Evolutionary conservation across 2,888 invertebrate species (phyloP).

Genomic region (Meteorus cinctellus): DNA sequence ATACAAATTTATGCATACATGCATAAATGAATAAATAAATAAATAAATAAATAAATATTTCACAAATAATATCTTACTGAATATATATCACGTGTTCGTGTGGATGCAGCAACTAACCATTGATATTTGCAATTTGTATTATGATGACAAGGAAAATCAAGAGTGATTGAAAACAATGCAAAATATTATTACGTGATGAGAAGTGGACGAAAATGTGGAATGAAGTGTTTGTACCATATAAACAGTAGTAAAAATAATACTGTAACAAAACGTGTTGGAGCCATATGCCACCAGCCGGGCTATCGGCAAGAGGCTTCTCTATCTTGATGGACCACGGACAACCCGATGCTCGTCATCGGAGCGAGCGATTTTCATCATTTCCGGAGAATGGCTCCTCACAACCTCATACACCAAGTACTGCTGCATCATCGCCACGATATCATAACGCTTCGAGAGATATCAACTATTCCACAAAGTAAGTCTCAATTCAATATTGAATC

Average conservation of each 20-base stretch:
- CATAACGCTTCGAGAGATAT: conserved; percentile 63
- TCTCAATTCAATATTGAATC: neutral
- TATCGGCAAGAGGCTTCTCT: conserved; percentile 72
- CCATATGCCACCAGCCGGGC: conserved; percentile 73
- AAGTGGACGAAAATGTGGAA: neutral
- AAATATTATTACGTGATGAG: conserved; percentile 17
- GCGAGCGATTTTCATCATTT: conserved; percentile 70
- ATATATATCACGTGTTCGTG: neutral
- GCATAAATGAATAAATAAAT: conserved; percentile 16
- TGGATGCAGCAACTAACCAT: conserved; percentile 3
- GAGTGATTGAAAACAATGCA: neutral
- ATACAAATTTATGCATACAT: conserved; percentile 13
- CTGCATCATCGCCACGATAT: conserved; percentile 68
- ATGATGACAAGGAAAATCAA: neutral
- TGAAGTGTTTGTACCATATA: neutral
- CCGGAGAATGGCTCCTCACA: conserved; percentile 71
- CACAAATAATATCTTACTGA: too few species aligned
- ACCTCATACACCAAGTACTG: conserved; percentile 62
- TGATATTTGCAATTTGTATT: neutral
- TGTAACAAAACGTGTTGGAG: conserved; percentile 56
- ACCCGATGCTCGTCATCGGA: conserved; percentile 73
- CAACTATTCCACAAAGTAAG: conserved; percentile 64
- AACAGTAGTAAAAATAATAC: conserved; percentile 15
- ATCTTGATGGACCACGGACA: conserved; percentile 73
- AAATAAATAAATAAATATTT: conserved; percentile 10